These are phyloP conservation scores for Apistogramma diplotaenia DNA, from an alignment of 2,113 vertebrate genomes.

Conservation along the genomic window DNA sequence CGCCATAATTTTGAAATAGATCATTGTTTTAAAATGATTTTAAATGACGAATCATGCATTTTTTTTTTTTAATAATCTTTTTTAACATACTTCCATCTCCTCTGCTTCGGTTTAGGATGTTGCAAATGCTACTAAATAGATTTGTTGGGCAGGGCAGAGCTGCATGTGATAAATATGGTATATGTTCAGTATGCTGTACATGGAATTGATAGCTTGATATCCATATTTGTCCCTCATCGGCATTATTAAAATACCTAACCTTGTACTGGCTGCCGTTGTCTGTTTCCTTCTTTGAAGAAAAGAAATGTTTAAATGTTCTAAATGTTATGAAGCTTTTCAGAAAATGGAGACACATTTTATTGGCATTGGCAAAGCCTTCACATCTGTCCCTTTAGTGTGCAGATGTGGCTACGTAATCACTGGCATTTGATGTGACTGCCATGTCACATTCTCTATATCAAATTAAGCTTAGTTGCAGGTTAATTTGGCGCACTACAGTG, in stretches of 20 bases:
- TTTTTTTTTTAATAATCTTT: neutral
- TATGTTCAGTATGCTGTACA: slow-evolving; percentile 36
- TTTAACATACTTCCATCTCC: neutral
- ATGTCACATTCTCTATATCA: neutral
- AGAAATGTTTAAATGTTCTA: neutral
- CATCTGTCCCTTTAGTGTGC: neutral
- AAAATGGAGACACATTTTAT: neutral
- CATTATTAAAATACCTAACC: slow-evolving; percentile 65
- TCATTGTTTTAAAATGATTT: slow-evolving; percentile 34
- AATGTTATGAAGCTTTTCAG: neutral
- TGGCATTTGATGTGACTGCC: neutral
- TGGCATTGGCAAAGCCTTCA: neutral
- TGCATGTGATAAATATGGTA: slow-evolving; percentile 45
- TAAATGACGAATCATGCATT: neutral
- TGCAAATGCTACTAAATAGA: slow-evolving; percentile 39
- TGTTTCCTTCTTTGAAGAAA: neutral
- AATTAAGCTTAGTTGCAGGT: rapidly evolving
- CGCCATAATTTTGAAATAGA: slow-evolving; percentile 24
- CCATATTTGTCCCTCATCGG: slow-evolving; percentile 29
- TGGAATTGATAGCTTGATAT: slow-evolving; percentile 31
- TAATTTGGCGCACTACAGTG: neutral
- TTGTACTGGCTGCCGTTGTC: neutral
- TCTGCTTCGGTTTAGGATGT: slow-evolving; percentile 24
- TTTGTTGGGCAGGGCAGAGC: slow-evolving; percentile 24
- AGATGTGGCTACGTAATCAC: neutral